These are phyloP conservation scores for Muscina levida DNA, from an alignment of 2,888 invertebrate species.

Conservation along the genomic window DNA sequence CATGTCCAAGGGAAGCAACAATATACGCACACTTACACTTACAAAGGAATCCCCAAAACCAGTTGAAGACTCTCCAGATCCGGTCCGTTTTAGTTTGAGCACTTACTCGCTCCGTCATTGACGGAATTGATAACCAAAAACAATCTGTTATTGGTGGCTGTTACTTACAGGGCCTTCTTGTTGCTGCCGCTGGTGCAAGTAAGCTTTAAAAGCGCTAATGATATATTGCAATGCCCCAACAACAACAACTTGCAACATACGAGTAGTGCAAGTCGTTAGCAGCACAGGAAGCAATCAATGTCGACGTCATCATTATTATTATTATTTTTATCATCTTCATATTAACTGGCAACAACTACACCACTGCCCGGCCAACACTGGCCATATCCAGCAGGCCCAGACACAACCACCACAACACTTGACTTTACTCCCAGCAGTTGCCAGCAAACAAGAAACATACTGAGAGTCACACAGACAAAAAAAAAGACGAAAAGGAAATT, in stretches of 20 bases:
- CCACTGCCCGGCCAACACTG: constrained; percentile 36
- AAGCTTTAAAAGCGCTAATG: constrained; percentile 59
- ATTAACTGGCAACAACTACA: constrained; percentile 53
- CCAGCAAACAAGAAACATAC: no score
- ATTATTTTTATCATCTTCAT: constrained; percentile 48
- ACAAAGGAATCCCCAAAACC: constrained; percentile 14
- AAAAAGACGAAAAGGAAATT: constrained; percentile 49
- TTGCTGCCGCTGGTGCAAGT: constrained; percentile 37
- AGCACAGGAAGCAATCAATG: constrained; percentile 69
- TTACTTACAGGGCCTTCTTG: constrained; percentile 7
- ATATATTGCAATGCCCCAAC: constrained; percentile 35
- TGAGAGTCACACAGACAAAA: constrained; percentile 23
- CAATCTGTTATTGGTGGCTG: neutral
- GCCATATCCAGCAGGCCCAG: neutral
- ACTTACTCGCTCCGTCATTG: no score
- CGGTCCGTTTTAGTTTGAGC: no score
- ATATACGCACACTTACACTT: constrained; percentile 29
- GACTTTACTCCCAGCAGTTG: no score
- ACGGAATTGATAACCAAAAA: constrained; percentile 6
- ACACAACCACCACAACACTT: no score
- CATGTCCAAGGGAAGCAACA: constrained; percentile 32
- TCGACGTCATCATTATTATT: constrained; percentile 63
- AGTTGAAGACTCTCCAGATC: constrained; percentile 2
- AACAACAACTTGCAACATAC: constrained; percentile 8
- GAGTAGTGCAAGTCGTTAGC: constrained; percentile 51